Conservation (phyloP, 2,797 vertebrate genomes). For the Denticeps clupeoides region DNA sequence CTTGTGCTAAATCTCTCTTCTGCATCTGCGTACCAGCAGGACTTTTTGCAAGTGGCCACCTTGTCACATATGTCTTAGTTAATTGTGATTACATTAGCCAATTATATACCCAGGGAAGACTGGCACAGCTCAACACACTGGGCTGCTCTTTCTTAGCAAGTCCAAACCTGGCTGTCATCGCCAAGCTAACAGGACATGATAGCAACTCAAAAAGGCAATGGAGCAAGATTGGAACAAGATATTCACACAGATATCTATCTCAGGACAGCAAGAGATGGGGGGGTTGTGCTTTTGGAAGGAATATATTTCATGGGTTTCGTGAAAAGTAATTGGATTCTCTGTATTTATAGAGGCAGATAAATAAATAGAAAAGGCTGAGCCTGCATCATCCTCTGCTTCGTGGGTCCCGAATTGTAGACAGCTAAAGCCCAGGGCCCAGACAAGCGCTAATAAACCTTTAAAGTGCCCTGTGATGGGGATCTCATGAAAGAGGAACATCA, state of each 20-base stretch:
- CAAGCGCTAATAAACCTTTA: too few relatives aligned
- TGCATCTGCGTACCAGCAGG: not conserved
- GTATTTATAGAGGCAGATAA: not conserved
- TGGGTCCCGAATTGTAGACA: too few relatives aligned
- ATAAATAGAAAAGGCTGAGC: too few relatives aligned
- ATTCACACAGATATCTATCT: not conserved
- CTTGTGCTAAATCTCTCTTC: not conserved
- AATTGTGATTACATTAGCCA: conserved; percentile 14
- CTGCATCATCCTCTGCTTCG: too few relatives aligned
- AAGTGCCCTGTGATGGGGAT: too few relatives aligned
- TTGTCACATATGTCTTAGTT: conserved; percentile 2
- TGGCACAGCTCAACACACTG: not conserved
- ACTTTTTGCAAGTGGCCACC: not conserved
- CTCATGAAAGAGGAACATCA: too few relatives aligned
- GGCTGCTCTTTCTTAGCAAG: not conserved
- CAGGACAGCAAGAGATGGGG: not conserved
- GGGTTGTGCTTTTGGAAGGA: not conserved
- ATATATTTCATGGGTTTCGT: not conserved
- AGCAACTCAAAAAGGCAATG: conserved; percentile 1
- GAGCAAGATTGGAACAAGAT: conserved; percentile 11
- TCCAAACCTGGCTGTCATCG: conserved; percentile 1
- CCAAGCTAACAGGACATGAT: conserved; percentile 2
- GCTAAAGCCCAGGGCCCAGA: too few relatives aligned
- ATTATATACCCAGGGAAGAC: conserved; percentile 8
- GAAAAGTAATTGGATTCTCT: not conserved